Evolutionary conservation across 1,140 invertebrate species (phyloP).

Genomic region (Dufourea novaeangliae): DNA sequence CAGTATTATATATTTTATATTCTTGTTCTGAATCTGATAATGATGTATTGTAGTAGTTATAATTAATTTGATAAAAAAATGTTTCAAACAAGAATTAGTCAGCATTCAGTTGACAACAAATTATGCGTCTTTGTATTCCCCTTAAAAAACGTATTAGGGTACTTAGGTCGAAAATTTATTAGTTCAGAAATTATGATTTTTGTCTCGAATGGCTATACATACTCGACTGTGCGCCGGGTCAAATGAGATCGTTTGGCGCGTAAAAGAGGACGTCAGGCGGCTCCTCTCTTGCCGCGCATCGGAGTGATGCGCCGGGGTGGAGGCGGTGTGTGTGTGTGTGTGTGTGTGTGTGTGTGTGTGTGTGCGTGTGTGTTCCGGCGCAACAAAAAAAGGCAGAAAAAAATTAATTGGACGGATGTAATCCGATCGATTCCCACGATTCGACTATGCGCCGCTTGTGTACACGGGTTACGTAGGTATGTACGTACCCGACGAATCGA

Average conservation of each 20-base stretch:
- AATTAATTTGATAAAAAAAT: no score
- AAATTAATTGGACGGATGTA: slow-evolving; percentile 71
- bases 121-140: no score
- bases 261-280: slow-evolving; percentile 14
- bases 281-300: neutral
- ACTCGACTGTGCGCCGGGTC: slow-evolving; percentile 46
- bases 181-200: no score
- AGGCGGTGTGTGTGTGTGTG: slow-evolving; percentile 48
- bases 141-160: slow-evolving; percentile 31
- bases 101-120: no score
- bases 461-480: slow-evolving; percentile 33
- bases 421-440: slow-evolving; percentile 77
- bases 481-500: slow-evolving; percentile 68
- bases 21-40: no score
- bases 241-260: slow-evolving; percentile 37
- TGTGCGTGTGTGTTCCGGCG: slow-evolving; percentile 60
- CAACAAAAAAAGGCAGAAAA: slow-evolving; percentile 46
- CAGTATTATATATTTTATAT: no score
- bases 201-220: neutral
- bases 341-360: slow-evolving; percentile 62
- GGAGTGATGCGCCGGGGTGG: slow-evolving; percentile 3
- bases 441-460: slow-evolving; percentile 67
- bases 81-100: no score
- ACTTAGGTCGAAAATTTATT: no score
- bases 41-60: no score